Evolutionary conservation across 2,797 vertebrate genomes (phyloP), one percentile per base, ranked within the genome.

Genomic region (Gephyroberyx darwinii): DNA sequence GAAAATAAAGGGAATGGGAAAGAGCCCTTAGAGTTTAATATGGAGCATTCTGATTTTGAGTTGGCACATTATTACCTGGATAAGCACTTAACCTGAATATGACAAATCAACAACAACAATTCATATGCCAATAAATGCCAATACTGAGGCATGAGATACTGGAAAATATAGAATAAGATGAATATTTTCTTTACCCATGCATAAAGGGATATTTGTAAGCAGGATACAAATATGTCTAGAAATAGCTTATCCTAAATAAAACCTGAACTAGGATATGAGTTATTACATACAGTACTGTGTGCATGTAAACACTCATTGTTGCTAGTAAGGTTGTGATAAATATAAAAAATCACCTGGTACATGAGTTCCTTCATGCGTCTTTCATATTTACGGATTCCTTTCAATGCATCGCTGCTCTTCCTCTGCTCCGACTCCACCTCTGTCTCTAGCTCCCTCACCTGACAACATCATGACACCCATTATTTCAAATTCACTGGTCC

Each of bases 321-420:
- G 35, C 6, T 10, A 5, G 39, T 31, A 19, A 54, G 14, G 19
- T 57, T n/a, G 26, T 51, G 17, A 9, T 19, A 65, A 53, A 22
- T 1, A 20, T 12, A 17, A 26, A 31, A 5, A 66, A 14, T 71
- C 37, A 93, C 93, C 93, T 94, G 93, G 58, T 94, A 94, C 6
- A 90, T 92, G 39, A 94, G 90, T 71, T 94, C 93, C 75, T 94
- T 94, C 65, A 93, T 90, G 57, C 93, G 90, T 76, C 93, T 76
- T 75, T 94, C 93, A 71, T 91, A 93, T 89, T 93, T 93, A 26
- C 92, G 90, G 26, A 92, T 77, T 77, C 91, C 93, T 62, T 94
- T 94, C n/a, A 93, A 60, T 2, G 89, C 83, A 22, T 94, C 93
- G 3, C 73, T 77, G 79, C 89, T 75, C 66, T 91, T 91, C 75